Base-by-base conservation (phyloP, 2,888 invertebrate species). In the Liopterus haemorrhoidalis region DNA sequence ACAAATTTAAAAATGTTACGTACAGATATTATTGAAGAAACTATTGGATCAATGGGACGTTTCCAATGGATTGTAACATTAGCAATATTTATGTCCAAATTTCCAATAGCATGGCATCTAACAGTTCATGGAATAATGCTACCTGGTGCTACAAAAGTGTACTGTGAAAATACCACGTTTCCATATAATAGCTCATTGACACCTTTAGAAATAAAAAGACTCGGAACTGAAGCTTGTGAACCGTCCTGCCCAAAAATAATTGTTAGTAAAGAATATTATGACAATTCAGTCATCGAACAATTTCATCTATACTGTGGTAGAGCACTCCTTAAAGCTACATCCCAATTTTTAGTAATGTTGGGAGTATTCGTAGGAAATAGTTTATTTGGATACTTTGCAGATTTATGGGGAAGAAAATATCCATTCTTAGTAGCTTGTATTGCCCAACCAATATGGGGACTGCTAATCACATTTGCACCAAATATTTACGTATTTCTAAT, bases 361-460 rank as follows among this genome's bases (percentile, higher is more conserved):
- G 83, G 83, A 4, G 75, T 83, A 41, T 73, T 83, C 49, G 68
- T 80, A 24, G 83, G 83, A 32, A 81, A 79, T 57, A 73, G 82
- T 63, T 56, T 74, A 42, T 82, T 82, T 58, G 82, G 83, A 40
- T 72, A 76, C 61, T 66, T 79, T 5, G 75, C 82, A 19, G 83
- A 83, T 69, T 77, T 76, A 82, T 81, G 56, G 68, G 85, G 85
- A 1, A 73, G 86, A 35, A 79, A 82, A 52, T 65, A 73, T 44
- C 81, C 83, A 1, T 74, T 86, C 58, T 70, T 85, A 46, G 66
- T 72, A 24, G 79, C 82, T 4, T 79, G 85, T 24, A 68, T 79
- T 36, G 69, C 83, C 37, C 84, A 85, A 62, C 67, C 84, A 3
- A 61, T 76, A 48, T 74, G 77, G 15, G 85, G 85, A 6, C 72